Conservation (phyloP, 2,113 vertebrate species). For the human region GRCh38 chr16:57028001-57028500, state of each 20-base stretch:
- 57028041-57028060: background rate
- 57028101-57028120: constrained; percentile 89
- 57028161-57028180: background rate
- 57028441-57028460: background rate
- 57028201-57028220: background rate
- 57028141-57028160: constrained; percentile 91
- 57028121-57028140: constrained; percentile 82
- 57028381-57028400: constrained; percentile 86
- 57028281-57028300: constrained; percentile 65
- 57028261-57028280: background rate
- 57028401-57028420: background rate
- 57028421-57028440: background rate
- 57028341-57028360: constrained; percentile 84
- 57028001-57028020: background rate
- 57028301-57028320: constrained; percentile 86
- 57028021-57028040: background rate
- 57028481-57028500: background rate
- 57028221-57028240: background rate
- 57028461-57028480: background rate
- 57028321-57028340: constrained; percentile 83
- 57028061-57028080: constrained; percentile 88
- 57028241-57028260: too few species aligned
- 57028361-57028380: constrained; percentile 87
- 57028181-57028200: background rate
- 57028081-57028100: constrained; percentile 88